Base-by-base conservation (phyloP, 2,888 invertebrate genomes). In the Pollenia labialis region DNA sequence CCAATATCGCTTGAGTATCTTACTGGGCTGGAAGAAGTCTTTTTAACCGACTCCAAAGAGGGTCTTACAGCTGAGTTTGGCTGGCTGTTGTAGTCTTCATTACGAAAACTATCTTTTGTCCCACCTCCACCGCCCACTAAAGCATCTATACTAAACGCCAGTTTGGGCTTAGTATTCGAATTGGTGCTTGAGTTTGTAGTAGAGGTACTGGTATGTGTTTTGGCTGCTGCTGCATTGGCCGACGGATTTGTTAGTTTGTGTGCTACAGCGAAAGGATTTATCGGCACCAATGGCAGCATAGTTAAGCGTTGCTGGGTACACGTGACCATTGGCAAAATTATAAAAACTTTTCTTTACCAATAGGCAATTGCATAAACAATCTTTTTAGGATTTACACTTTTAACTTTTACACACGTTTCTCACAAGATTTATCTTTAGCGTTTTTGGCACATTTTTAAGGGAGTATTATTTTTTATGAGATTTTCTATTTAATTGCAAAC, bases 91-190 rank as follows among this genome's bases (percentile, higher is more conserved):
- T 69, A 76, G 10, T 76, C 76, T 10, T 76, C 69, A 23, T 40
- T 52, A 2, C 64, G 58, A 32, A 60, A 68, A 14, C 42, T 81
- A 32, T 75, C 69, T 56, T 64, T 58, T 46, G 42, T 72, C 18
- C 23, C 68, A 16, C 52, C 69, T 6, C 83, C 85, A n/a, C 84
- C 71, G 10, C 83, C 85, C 69, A 77, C 87, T 46, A 81, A 44
- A 95, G 97, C 97, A 94, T 98, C 98, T 94, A 98, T 98, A 92
- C 97, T 97, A 93, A 98, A 98, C 91, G 98, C 98, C 93, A 98
- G 97, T 94, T 98, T 98, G 90, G 98, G 98, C 94, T 97, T 97
- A 90, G 97, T 96, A 18, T 83, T 88, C 80, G 82, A 75, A 81
- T 66, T 52, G 46, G 75, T 46, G 50, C 80, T 82, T 10, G 75